phyloP scores from a whole-genome alignment of 2,888 invertebrate species.

The Lottia scabra region DNA sequence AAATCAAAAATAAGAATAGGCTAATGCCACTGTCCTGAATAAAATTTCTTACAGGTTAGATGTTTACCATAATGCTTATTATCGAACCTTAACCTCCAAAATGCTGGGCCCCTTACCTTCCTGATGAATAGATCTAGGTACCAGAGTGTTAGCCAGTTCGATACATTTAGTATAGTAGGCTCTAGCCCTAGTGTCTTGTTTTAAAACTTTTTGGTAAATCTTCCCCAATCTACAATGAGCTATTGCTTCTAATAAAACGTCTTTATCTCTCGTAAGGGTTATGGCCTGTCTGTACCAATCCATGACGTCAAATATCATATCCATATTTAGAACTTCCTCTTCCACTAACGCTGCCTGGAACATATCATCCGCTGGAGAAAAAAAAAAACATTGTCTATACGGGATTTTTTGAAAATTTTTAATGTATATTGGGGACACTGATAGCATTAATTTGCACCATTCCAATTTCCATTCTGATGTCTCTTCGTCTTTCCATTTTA shows the following conservation, averaged over 20 bases:
- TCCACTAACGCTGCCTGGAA: constrained; percentile 32
- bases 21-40: too few species aligned
- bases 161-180: constrained; percentile 35
- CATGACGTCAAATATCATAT: constrained; percentile 47
- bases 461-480: too few species aligned
- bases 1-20: too few species aligned
- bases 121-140: constrained; percentile 30
- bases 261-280: constrained; percentile 33
- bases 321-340: constrained; percentile 46
- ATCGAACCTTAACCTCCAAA: too few species aligned
- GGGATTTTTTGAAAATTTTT: too few species aligned
- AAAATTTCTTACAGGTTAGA: too few species aligned
- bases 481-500: too few species aligned
- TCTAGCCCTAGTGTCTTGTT: constrained; percentile 41
- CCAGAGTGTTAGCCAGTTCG: constrained; percentile 40
- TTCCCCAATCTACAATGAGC: constrained; percentile 39
- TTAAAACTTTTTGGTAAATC: constrained; percentile 44
- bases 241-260: constrained; percentile 43
- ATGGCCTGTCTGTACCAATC: constrained; percentile 47
- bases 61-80: too few species aligned
- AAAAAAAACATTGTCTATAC: too few species aligned
- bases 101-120: too few species aligned
- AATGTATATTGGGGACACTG: too few species aligned
- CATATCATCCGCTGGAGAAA: constrained; percentile 39
- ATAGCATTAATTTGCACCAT: too few species aligned